These are phyloP conservation scores for Rhagologus leucostigma DNA, from an alignment of 2,113 vertebrate species.

Conservation along the genomic window DNA sequence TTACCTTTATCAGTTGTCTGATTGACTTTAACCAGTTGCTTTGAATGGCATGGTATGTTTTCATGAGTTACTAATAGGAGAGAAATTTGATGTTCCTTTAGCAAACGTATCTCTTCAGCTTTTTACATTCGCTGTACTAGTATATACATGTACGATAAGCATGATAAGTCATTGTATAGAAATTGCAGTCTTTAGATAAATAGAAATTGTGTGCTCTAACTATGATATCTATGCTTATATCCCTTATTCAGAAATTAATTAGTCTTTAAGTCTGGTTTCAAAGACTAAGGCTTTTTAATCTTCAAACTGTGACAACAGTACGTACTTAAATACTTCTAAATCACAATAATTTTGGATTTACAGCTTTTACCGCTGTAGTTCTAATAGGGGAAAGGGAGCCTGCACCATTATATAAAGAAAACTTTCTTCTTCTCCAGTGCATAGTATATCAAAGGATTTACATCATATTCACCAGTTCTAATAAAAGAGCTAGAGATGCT, in stretches of 20 bases:
- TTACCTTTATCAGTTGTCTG: background rate
- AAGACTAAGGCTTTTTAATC: background rate
- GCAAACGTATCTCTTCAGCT: background rate
- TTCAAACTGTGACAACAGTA: background rate
- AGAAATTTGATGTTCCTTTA: background rate
- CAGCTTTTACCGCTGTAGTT: background rate
- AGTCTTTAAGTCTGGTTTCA: background rate
- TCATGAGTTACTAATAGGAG: background rate
- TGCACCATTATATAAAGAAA: background rate
- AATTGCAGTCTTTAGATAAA: background rate
- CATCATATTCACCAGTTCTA: background rate
- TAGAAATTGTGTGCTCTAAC: background rate
- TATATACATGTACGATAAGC: background rate
- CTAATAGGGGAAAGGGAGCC: fast-evolving
- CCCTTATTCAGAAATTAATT: background rate
- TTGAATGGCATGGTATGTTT: background rate
- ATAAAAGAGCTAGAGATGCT: background rate
- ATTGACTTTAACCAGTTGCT: background rate
- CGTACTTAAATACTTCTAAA: background rate
- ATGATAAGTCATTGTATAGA: background rate
- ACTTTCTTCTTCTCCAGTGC: background rate
- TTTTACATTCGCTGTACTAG: background rate
- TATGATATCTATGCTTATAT: background rate
- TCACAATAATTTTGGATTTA: background rate
- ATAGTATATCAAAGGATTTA: background rate